Conservation (phyloP, 2,888 invertebrate species). For the Synergus umbraculus region DNA sequence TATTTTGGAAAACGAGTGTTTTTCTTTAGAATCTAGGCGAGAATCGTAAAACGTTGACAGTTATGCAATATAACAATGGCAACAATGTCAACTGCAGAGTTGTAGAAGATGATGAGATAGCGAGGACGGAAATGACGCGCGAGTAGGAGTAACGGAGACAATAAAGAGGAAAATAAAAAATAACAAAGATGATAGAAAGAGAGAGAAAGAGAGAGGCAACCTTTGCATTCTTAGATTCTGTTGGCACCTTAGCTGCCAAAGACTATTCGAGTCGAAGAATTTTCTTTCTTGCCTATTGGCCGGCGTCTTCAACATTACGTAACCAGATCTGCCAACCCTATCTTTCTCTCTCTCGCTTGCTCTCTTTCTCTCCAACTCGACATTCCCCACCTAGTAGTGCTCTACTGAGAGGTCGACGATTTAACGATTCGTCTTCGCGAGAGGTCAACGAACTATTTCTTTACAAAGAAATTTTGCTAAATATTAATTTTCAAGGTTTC, state of each 20-base stretch:
- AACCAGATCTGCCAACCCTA: neutral
- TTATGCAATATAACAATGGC: slow-evolving; percentile 39
- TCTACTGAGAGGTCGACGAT: slow-evolving; percentile 32
- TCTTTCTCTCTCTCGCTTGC: neutral
- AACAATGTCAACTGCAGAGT: slow-evolving; percentile 31
- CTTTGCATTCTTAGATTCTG: slow-evolving; percentile 22
- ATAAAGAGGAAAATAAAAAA: neutral
- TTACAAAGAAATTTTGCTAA: neutral
- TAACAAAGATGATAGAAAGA: neutral
- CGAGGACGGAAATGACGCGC: slow-evolving; percentile 27
- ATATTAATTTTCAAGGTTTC: no score
- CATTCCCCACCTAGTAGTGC: slow-evolving; percentile 31
- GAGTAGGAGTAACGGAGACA: slow-evolving; percentile 38
- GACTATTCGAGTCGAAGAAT: slow-evolving; percentile 23
- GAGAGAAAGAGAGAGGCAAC: neutral
- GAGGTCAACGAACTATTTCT: slow-evolving; percentile 29
- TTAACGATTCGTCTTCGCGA: slow-evolving; percentile 23
- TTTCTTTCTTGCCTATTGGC: slow-evolving; percentile 34
- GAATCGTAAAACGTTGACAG: slow-evolving; percentile 24
- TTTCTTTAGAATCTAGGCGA: slow-evolving; percentile 31
- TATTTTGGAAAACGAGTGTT: neutral
- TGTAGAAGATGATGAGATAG: slow-evolving; percentile 37
- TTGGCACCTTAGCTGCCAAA: slow-evolving; percentile 30
- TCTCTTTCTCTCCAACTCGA: neutral
- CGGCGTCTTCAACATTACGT: slow-evolving; percentile 27